Base-by-base conservation (phyloP, 2,113 vertebrate species). In the Talpa occidentalis region DNA sequence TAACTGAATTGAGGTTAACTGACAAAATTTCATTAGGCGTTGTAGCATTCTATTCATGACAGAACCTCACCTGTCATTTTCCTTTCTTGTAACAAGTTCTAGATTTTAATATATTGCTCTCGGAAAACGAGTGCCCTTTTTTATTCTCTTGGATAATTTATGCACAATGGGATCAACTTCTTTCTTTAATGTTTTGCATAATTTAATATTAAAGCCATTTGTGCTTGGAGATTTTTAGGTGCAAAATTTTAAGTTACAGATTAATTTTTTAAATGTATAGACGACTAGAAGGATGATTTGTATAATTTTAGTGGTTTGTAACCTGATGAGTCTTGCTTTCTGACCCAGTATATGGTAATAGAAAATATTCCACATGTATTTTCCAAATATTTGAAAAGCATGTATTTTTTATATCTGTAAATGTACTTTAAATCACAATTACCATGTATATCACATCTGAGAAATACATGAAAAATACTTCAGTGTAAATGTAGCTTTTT, bases 1-100 rank as follows among this genome's bases (percentile, higher is more conserved):
- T 62, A 91, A 89, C 40, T n/a, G 85, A 21, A 69, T 69, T 96
- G 56, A 81, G 70, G 21, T 85, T 91, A 90, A 78, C 64, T 79
- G n/a, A 7, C 30, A 87, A 70, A 91, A 64, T 79, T 83, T 83
- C 80, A n/a, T 78, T 92, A 35, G 24, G 22, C 19, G 40, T 52
- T 91, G 70, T 87, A 32, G 30, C 83, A 40, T 66, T 90, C 4
- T 89, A 0, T 76, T 92, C 35, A 35, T 92, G 47, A 73, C 37
- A 73, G 10, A 80, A 66, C 35, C 32, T 84, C 17, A 6, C 11
- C n/a, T 94, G 12, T n/a, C 35, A 70, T 54, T 89, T 94, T 91
- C 21, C 35, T 69, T 92, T 44, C 35, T 74, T 82, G 9, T 80
- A 64, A 54, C 54, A 30, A 32, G n/a, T 56, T 56, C 4, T 2